Conservation (phyloP, 1,140 invertebrate genomes). For the Heliconius eleuchia region DNA sequence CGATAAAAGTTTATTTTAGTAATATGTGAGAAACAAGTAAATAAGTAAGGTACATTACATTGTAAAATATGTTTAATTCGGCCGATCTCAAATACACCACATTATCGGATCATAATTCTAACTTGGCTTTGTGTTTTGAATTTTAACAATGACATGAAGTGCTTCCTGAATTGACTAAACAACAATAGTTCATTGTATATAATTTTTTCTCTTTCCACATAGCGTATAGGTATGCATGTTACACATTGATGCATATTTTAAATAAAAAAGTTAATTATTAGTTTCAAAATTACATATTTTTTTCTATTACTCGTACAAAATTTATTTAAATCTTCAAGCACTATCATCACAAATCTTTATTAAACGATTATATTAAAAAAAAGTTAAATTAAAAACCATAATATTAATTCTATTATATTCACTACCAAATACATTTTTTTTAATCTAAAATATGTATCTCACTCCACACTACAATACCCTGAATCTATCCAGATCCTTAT, state of each 20-base stretch:
- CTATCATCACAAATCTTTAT: too few relatives aligned
- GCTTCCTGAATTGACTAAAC: not conserved
- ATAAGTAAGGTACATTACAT: not conserved
- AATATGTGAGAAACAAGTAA: not conserved
- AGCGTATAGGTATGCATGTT: too few relatives aligned
- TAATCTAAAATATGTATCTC: conserved; percentile 20
- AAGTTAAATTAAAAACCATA: not conserved
- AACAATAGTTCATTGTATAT: not conserved
- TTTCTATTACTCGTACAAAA: too few relatives aligned
- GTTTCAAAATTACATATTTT: too few relatives aligned
- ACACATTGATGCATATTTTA: too few relatives aligned
- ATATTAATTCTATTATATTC: conserved; percentile 1
- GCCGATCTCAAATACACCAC: not conserved
- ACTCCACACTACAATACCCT: conserved; percentile 46
- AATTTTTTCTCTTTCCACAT: not conserved
- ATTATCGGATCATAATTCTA: conserved; percentile 1
- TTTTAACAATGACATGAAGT: not conserved
- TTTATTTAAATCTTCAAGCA: too few relatives aligned
- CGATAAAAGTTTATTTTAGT: not conserved
- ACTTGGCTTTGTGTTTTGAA: not conserved
- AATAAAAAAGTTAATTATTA: too few relatives aligned
- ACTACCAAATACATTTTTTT: not conserved
- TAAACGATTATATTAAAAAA: too few relatives aligned
- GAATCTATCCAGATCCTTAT: conserved; percentile 50
- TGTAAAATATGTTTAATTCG: not conserved